Evolutionary conservation across 2,888 invertebrate genomes (phyloP), one percentile per base, ranked within the genome.

Genomic region (Allophyes oxyacanthae): DNA sequence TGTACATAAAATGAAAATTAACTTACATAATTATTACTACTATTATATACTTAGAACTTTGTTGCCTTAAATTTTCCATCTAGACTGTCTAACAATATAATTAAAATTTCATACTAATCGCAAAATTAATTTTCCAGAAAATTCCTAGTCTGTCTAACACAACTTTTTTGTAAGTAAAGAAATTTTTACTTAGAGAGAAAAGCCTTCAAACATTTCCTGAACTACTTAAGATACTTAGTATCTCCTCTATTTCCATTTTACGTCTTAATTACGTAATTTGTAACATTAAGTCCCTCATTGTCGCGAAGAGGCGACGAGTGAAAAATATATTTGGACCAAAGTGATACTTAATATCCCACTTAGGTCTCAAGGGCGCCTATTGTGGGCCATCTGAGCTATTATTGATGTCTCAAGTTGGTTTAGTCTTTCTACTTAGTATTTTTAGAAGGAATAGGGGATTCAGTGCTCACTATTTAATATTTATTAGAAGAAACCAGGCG

Each of bases 211-310:
- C 43, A 40, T 55, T 46, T 25, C 38, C 33, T 38, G 36, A 61
- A 61, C 55, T 65, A 51, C 32, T 5, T 28, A 10, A 52, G 48
- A 45, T 49, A 40, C 32, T 38, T 33, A 48, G 43, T 68, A 42
- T 49, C 41, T 41, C 41, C 56, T 65, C 50, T 61, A 52, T 69
- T 68, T 56, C 55, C 55, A 61, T 69, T 69, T 62, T 26, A 52
- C 54, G 60, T 56, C 64, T 57, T 67, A 71, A 67, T 70, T 64
- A 60, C 37, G 60, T 64, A 65, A 69, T 71, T 69, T 54, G 55
- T 64, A 68, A 60, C 60, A 64, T 52, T 70, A 68, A 53, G 68
- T 48, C 42, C 40, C 48, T 59, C 64, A 53, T 64, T 65, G 55
- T 50, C 7, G 14, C 34, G 44, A 6, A 30, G 38, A 25, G 54